Conservation (phyloP, 2,113 vertebrate genomes). For the Monarcha castaneiventris region DNA sequence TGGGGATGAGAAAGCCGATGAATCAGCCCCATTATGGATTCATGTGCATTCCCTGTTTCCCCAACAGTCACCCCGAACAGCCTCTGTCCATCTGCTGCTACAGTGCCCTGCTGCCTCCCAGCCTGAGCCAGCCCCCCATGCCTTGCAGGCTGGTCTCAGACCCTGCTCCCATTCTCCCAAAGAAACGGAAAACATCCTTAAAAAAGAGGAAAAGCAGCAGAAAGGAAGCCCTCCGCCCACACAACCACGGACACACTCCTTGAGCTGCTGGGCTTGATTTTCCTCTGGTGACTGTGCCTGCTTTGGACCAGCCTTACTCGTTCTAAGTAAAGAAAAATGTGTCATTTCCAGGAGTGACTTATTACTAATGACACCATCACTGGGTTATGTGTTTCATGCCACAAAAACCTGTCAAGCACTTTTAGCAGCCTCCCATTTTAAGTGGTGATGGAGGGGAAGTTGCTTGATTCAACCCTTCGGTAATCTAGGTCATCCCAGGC, state of each 20-base stretch:
- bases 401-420: constrained; percentile 65
- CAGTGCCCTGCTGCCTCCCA: background rate
- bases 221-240: constrained; percentile 46
- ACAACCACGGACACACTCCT: background rate
- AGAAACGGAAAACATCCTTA: background rate
- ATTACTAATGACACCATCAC: constrained; percentile 69
- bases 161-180: background rate
- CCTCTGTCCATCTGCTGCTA: constrained; percentile 1
- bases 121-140: accelerated
- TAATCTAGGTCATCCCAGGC: constrained; percentile 55
- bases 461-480: constrained; percentile 37
- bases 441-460: constrained; percentile 50
- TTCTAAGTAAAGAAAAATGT: constrained; percentile 71
- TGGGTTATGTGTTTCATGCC: constrained; percentile 64
- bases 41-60: constrained; percentile 11
- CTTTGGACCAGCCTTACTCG: constrained; percentile 36
- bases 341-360: constrained; percentile 69
- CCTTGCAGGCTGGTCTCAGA: background rate
- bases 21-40: constrained; percentile 39
- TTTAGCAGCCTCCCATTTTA: constrained; percentile 67
- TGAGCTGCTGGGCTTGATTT: constrained; percentile 38
- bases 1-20: background rate
- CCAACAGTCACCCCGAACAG: background rate
- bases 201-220: background rate
- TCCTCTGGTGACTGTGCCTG: constrained; percentile 36